Evolutionary conservation across 2,888 invertebrate genomes (phyloP).

Genomic region (Callyntrura guangdongensis): DNA sequence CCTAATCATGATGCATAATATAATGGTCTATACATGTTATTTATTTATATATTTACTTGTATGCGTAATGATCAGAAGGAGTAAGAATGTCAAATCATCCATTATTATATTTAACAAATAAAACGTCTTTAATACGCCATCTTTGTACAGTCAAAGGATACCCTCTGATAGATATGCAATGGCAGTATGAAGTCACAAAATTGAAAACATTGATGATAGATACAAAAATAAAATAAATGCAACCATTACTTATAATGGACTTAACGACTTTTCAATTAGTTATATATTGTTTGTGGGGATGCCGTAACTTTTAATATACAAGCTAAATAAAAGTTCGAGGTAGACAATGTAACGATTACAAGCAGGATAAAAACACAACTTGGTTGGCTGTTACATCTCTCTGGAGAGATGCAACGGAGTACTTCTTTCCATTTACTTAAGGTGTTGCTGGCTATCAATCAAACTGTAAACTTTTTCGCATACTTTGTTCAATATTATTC

Average conservation of each 20-base stretch:
- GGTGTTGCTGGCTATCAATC: neutral
- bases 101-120: neutral
- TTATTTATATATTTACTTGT: constrained; percentile 10
- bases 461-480: neutral
- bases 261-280: neutral
- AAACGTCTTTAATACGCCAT: neutral
- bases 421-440: constrained; percentile 27
- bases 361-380: neutral
- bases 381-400: neutral
- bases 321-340: constrained; percentile 6
- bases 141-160: neutral
- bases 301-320: neutral
- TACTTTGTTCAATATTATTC: neutral
- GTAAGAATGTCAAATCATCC: neutral
- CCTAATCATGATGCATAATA: constrained; percentile 55
- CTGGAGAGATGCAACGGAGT: neutral
- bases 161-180: neutral
- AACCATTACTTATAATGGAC: neutral
- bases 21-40: constrained; percentile 23
- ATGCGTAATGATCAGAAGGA: neutral
- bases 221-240: neutral
- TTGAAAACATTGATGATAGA: neutral
- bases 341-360: neutral
- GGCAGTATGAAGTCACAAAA: neutral
- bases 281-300: constrained; percentile 7